A percentile compares a stretch with the other conserved stretches of the same genome.
These are phyloP conservation scores for Scylla paramamosain DNA, from an alignment of 1,140 invertebrate genomes.

Conservation along the genomic window DNA sequence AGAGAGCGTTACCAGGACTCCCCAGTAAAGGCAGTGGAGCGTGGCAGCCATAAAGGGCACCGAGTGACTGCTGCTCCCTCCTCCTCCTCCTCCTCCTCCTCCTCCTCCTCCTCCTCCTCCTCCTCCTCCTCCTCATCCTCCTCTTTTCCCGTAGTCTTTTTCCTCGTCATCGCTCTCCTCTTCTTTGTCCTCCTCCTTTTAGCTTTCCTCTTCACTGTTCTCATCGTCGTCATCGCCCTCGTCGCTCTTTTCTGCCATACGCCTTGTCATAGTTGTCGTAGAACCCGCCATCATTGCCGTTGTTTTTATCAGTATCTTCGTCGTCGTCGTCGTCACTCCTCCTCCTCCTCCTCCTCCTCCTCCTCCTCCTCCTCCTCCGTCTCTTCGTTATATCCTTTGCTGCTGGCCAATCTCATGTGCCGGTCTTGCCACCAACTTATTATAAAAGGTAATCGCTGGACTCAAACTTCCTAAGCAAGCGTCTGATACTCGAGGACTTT, in stretches of 20 bases:
- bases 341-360: neutral
- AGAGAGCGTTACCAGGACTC: conserved; percentile 59
- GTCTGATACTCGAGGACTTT: conserved; percentile 49
- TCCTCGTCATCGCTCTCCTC: neutral
- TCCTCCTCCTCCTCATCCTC: conserved; percentile 27
- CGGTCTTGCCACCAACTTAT: neutral
- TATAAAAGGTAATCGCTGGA: conserved; percentile 61
- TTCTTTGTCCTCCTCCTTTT: neutral
- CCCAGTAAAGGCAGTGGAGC: conserved; percentile 68
- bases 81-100: conserved; percentile 25
- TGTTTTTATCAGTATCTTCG: too few species aligned
- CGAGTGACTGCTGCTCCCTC: conserved; percentile 45
- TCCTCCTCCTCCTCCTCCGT: neutral
- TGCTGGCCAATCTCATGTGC: neutral
- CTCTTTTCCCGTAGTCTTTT: neutral
- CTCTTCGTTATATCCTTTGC: neutral
- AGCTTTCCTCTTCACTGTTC: neutral
- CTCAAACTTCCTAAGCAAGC: conserved; percentile 42
- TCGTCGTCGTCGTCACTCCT: neutral
- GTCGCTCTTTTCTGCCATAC: too few species aligned
- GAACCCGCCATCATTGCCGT: neutral
- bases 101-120: neutral
- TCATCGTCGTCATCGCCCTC: neutral
- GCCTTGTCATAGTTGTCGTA: neutral
- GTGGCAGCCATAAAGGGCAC: conserved; percentile 65